Evolutionary conservation across 2,113 vertebrate species (phyloP).

Genomic region (Antidorcas marsupialis): DNA sequence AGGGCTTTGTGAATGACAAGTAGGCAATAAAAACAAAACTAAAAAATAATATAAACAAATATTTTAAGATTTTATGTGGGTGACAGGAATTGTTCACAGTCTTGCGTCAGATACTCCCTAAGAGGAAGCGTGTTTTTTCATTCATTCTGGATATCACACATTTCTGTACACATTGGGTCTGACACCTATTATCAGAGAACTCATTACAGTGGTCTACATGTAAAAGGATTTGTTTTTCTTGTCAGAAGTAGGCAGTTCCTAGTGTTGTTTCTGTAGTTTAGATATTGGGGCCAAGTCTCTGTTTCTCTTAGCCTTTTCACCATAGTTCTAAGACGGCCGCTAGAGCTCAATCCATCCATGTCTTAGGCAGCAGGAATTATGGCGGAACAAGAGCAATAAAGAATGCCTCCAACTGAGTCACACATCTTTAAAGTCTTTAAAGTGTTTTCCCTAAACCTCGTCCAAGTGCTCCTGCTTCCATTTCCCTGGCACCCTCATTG

Average conservation of each 20-base stretch:
- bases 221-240: not conserved
- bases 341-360: not conserved
- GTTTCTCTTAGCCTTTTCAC: not conserved
- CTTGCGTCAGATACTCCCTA: not conserved
- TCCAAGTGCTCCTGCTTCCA: not conserved
- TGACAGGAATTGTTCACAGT: not conserved
- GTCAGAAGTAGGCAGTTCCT: not conserved
- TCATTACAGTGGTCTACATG: not conserved
- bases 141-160: not conserved
- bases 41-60: not conserved
- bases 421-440: not conserved
- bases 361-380: not conserved
- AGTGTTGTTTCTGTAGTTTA: not conserved
- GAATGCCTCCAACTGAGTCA: not conserved
- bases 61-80: not conserved
- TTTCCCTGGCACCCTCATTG: not conserved
- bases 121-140: not conserved
- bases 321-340: rapidly evolving
- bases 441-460: not conserved
- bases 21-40: not conserved
- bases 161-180: not conserved
- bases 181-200: not conserved
- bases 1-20: not conserved
- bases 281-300: not conserved
- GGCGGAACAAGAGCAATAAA: not conserved